phyloP scores from a whole-genome alignment of 2,888 invertebrate species.

The Morpho achilles region DNA sequence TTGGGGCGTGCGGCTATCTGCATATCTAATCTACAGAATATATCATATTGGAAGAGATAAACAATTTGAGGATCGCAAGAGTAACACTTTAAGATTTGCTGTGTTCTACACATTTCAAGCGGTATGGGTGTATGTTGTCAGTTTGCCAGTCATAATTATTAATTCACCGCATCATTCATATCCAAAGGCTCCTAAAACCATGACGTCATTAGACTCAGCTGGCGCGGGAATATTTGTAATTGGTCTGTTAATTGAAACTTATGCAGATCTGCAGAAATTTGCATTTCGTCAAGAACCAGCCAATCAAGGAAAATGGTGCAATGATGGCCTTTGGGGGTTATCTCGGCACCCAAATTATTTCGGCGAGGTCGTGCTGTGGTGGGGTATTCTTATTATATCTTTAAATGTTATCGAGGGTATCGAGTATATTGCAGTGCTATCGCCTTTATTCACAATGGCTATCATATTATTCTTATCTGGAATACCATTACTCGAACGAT shows the following conservation, averaged over 20 bases:
- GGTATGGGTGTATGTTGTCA: slow-evolving; percentile 94
- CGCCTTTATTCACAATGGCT: slow-evolving; percentile 91
- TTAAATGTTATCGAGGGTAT: slow-evolving; percentile 90
- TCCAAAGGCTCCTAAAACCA: slow-evolving; percentile 87
- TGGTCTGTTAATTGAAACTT: slow-evolving; percentile 91
- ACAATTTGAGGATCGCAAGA: slow-evolving; percentile 92
- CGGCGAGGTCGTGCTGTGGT: slow-evolving; percentile 95
- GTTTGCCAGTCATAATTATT: slow-evolving; percentile 93
- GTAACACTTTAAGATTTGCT: slow-evolving; percentile 92
- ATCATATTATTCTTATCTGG: slow-evolving; percentile 95
- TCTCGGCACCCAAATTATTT: slow-evolving; percentile 97
- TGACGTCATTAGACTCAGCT: slow-evolving; percentile 92
- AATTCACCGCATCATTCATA: slow-evolving; percentile 91
- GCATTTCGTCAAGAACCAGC: slow-evolving; percentile 92
- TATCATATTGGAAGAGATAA: slow-evolving; percentile 94
- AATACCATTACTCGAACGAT: slow-evolving; percentile 91
- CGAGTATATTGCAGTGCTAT: slow-evolving; percentile 92
- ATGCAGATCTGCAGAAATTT: slow-evolving; percentile 95
- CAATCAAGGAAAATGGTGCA: slow-evolving; percentile 96
- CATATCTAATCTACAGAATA: slow-evolving; percentile 93
- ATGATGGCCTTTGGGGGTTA: slow-evolving; percentile 92
- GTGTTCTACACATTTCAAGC: slow-evolving; percentile 96
- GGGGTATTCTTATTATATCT: slow-evolving; percentile 95
- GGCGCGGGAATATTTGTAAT: slow-evolving; percentile 92
- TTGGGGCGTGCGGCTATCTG: slow-evolving; percentile 92